Evolutionary conservation across 2,113 vertebrate genomes (phyloP).

Genomic region (Coptodon bakossiorum): DNA sequence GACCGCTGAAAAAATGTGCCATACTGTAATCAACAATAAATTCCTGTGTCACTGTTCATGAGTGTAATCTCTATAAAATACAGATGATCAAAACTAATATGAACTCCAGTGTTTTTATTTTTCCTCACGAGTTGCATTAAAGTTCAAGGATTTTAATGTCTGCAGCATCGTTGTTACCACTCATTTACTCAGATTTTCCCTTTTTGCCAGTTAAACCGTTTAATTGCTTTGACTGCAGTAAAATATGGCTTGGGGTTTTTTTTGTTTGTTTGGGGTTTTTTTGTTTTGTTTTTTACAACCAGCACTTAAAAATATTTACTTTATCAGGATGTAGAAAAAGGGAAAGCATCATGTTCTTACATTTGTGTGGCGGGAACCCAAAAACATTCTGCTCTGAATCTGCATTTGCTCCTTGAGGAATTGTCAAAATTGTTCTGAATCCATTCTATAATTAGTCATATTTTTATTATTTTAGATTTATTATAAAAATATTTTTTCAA

Average conservation of each 20-base stretch:
- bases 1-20: not conserved
- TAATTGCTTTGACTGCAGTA: not conserved
- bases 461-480: not conserved
- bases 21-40: not conserved
- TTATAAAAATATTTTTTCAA: not conserved
- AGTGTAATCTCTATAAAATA: not conserved
- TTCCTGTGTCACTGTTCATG: not conserved
- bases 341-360: not conserved
- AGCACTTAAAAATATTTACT: not conserved
- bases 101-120: not conserved
- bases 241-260: not conserved
- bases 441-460: not conserved
- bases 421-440: not conserved
- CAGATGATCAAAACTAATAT: not conserved
- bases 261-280: not conserved
- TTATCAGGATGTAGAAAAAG: not conserved
- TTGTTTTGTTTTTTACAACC: not conserved
- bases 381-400: not conserved
- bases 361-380: not conserved
- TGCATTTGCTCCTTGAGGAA: not conserved
- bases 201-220: rapidly evolving
- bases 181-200: not conserved
- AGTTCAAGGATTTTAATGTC: not conserved
- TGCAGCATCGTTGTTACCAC: not conserved
- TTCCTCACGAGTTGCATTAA: not conserved